phyloP scores from a whole-genome alignment of 2,797 vertebrate genomes.

The Thalassophryne amazonica region DNA sequence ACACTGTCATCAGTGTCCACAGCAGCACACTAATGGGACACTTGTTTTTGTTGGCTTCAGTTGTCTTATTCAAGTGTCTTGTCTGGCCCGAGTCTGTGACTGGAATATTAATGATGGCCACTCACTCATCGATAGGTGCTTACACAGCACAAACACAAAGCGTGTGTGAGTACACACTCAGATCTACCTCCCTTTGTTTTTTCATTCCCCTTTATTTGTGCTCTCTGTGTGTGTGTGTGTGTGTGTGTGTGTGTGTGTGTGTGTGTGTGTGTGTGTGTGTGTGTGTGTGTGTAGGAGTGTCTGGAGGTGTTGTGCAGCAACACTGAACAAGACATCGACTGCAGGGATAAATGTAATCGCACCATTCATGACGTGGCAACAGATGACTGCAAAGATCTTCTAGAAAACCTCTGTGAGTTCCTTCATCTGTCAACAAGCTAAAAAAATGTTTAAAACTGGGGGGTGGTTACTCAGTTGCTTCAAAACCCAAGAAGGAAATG shows the following conservation, averaged over 20 bases:
- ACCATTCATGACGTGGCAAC: constrained; percentile 94
- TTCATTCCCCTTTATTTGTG: not conserved
- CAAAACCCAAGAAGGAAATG: no score
- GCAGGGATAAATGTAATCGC: constrained; percentile 87
- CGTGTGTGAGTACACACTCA: not conserved
- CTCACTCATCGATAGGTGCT: not conserved
- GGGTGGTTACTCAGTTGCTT: no score
- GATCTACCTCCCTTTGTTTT: not conserved
- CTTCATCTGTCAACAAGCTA: no score
- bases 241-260: constrained; percentile 52
- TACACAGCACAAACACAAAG: not conserved
- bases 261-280: constrained; percentile 56
- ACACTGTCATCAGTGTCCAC: not conserved
- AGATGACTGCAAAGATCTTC: constrained; percentile 96
- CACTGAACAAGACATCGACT: constrained; percentile 87
- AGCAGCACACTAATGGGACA: constrained; percentile 2
- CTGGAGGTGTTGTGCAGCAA: constrained; percentile 91
- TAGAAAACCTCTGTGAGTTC: constrained; percentile 92
- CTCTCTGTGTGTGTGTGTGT: constrained; percentile 53
- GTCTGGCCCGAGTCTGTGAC: constrained; percentile 8
- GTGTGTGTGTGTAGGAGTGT: constrained; percentile 81
- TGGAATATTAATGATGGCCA: constrained; percentile 15
- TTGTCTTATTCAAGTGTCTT: not conserved
- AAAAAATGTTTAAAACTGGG: no score
- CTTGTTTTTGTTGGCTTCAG: constrained; percentile 24